Percentiles rank a stretch among this genome's conserved stretches.
Evolutionary conservation across 30 jellyfish, hydroid and myxozoan genomes (phyloP).

Genomic region (Cassiopea xamachana): DNA sequence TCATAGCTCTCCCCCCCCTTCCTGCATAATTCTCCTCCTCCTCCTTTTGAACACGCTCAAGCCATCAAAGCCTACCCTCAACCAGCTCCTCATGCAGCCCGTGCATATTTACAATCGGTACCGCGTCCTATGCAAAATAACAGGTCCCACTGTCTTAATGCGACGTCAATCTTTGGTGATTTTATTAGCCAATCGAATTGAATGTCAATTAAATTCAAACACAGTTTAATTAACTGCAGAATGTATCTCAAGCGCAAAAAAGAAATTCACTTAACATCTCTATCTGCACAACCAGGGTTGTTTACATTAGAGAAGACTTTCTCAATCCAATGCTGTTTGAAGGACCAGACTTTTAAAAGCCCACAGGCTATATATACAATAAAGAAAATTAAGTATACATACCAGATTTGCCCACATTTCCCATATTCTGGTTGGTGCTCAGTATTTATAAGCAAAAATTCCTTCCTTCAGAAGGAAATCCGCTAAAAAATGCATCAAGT

Average conservation of each 20-base stretch:
- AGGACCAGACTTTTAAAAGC: neutral
- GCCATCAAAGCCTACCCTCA: too few species aligned
- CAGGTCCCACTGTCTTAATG: too few species aligned
- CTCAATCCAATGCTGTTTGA: neutral
- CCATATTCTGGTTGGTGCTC: neutral
- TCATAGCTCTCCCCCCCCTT: too few species aligned
- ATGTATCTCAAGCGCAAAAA: neutral
- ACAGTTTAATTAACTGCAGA: neutral
- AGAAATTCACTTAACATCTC: neutral
- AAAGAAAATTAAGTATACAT: neutral
- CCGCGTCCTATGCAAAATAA: too few species aligned
- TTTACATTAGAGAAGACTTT: neutral
- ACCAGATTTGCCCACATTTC: conserved; percentile 12
- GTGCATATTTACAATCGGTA: too few species aligned
- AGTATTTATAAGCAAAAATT: neutral
- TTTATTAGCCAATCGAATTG: too few species aligned
- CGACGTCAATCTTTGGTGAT: too few species aligned
- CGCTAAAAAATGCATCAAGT: conserved; percentile 60
- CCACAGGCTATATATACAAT: neutral
- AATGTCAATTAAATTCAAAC: neutral
- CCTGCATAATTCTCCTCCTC: too few species aligned
- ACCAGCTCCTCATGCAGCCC: too few species aligned
- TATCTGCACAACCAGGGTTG: neutral
- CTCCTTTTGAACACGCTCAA: too few species aligned
- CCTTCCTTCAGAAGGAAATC: neutral